These are phyloP conservation scores for Hormiphora californensis DNA, from an alignment of 37 sponge, comb jelly and placozoan genomes.

Conservation along the genomic window DNA sequence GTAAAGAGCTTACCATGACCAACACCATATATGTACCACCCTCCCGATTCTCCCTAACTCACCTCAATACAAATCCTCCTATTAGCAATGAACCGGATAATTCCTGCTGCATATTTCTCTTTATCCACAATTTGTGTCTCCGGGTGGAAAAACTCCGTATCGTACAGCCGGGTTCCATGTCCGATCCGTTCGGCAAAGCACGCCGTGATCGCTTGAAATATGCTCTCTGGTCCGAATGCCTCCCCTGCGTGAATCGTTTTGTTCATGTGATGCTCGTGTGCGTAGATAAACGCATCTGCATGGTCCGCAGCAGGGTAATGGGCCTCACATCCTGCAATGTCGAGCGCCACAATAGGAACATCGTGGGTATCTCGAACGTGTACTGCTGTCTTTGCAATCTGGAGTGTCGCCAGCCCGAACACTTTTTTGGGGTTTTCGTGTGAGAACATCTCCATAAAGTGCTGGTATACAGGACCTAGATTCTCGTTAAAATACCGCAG, in stretches of 20 bases:
- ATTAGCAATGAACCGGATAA: constrained; percentile 12
- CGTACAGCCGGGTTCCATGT: constrained; percentile 9
- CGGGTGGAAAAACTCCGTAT: neutral
- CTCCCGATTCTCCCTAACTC: too few species aligned
- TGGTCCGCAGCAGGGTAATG: neutral
- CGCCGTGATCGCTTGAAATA: constrained; percentile 20
- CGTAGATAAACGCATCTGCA: constrained; percentile 36
- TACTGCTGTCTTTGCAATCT: neutral
- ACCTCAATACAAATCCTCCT: constrained; percentile 54
- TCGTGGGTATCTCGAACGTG: constrained; percentile 6
- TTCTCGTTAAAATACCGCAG: constrained; percentile 34
- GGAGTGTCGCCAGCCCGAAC: constrained; percentile 10
- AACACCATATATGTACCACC: too few species aligned
- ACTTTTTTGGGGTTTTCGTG: neutral
- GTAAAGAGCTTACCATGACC: too few species aligned
- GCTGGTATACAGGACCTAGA: neutral
- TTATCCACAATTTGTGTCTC: neutral
- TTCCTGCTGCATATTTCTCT: neutral
- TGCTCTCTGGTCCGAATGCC: constrained; percentile 41
- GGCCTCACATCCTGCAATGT: constrained; percentile 37
- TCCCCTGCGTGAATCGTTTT: constrained; percentile 47
- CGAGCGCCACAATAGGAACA: constrained; percentile 34
- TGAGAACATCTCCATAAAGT: neutral
- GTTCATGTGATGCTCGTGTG: constrained; percentile 46
- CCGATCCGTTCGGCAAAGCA: constrained; percentile 50